phyloP scores from a whole-genome alignment of 2,113 vertebrate genomes.

The Crocuta crocuta region DNA sequence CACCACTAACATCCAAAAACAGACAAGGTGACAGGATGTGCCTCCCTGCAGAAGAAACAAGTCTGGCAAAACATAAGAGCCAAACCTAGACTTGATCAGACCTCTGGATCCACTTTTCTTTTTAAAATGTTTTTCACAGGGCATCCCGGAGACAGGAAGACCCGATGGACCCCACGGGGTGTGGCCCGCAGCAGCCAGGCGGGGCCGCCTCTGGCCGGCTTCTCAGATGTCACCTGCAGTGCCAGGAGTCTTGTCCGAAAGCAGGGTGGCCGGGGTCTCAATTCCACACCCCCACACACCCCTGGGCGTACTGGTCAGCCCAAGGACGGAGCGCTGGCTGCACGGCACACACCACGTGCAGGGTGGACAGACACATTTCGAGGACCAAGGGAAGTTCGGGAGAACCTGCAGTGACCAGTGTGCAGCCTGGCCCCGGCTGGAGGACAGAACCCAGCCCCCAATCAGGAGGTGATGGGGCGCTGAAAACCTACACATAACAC shows the following conservation, averaged over 20 bases:
- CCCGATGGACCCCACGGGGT: rapidly evolving
- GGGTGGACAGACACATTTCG: too few relatives aligned
- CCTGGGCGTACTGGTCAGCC: too few relatives aligned
- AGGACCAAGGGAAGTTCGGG: too few relatives aligned
- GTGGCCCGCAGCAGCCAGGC: neutral
- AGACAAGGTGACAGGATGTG: rapidly evolving
- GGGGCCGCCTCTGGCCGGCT: neutral
- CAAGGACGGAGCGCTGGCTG: neutral
- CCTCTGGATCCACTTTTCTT: neutral
- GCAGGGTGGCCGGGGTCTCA: neutral
- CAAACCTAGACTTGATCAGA: neutral
- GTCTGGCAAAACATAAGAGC: neutral
- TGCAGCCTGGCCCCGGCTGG: neutral
- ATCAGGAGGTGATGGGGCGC: neutral
- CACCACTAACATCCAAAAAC: neutral
- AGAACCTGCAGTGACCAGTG: neutral
- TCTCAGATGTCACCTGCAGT: neutral
- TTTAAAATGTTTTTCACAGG: neutral
- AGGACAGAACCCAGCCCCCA: neutral
- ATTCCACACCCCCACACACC: neutral
- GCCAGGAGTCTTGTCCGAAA: too few relatives aligned
- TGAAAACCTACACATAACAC: neutral
- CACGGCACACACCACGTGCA: neutral
- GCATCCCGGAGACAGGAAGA: neutral
- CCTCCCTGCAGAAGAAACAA: neutral